Base-by-base conservation (phyloP, 2,113 vertebrate genomes). In the Indri indri region DNA sequence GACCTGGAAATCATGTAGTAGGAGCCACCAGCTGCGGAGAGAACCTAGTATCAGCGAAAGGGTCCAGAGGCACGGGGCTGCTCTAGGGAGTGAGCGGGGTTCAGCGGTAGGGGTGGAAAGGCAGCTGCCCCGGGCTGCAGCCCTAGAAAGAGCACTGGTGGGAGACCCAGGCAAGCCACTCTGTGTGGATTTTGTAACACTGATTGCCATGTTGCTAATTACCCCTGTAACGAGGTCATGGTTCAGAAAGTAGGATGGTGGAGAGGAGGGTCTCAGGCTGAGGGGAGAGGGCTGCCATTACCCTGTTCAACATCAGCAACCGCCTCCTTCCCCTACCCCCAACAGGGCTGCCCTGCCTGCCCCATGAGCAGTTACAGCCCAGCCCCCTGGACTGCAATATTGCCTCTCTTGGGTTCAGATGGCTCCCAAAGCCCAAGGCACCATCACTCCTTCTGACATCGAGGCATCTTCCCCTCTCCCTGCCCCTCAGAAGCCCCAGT, bases 1-100 rank as follows among this genome's bases (percentile, higher is more conserved):
- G 99, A 99, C 83, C 99, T 99, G 2, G 99, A 99, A 97, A 99
- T 99, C 99, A 99, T 99, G 99, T 99, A 99, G 99, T 99, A 99
- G 90, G 99, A 99, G 65, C 99, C 99, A 7, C 99, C 99, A 83
- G 99, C 99, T 99, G 97, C 89, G 88, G 97, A 96, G 76, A 98
- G 96, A 98, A 81, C n/a, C 80, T 73, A 40, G 57, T 25, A 18
- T 98, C 92, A 94, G 74, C 5, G 0, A 92, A 80, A 98, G 54
- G 52, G 65, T n/a, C 1, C 0, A 47, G 54, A 65, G 30, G 12
- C 66, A 22, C 65, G 6, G 77, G 71, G n/a, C 18, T 89, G 30
- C 57, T 25, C 0, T 0, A 73, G 37, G 25, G 83, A 20, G 23
- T 1, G 4, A 94, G 37, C 18, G n/a, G 83, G 37, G 22, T 17